Conservation (phyloP, 2,888 invertebrate genomes). For the Drosophila fungiperda region DNA sequence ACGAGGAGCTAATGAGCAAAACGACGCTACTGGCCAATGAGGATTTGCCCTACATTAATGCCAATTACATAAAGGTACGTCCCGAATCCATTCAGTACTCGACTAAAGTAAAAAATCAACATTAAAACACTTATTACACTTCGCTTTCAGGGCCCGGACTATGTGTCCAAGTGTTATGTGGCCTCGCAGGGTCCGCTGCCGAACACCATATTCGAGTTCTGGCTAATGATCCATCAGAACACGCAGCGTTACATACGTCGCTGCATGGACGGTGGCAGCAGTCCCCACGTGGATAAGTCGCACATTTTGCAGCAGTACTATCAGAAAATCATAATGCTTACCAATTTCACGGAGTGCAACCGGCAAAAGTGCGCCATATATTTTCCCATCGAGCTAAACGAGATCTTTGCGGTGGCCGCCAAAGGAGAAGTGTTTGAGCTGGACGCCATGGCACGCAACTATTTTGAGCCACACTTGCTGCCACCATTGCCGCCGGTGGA, state of each 20-base stretch:
- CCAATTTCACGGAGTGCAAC: constrained; percentile 93
- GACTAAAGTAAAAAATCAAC: background rate
- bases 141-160: constrained; percentile 93
- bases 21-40: constrained; percentile 86
- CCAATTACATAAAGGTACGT: constrained; percentile 95
- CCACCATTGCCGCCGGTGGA: constrained; percentile 34
- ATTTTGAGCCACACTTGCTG: constrained; percentile 59
- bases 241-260: constrained; percentile 81
- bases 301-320: constrained; percentile 84
- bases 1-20: constrained; percentile 38
- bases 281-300: constrained; percentile 72
- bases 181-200: constrained; percentile 97
- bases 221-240: constrained; percentile 92
- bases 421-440: constrained; percentile 72
- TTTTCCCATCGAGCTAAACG: constrained; percentile 89
- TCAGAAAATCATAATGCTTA: constrained; percentile 93
- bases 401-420: constrained; percentile 85
- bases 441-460: constrained; percentile 51
- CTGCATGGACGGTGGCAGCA: constrained; percentile 69
- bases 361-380: constrained; percentile 95
- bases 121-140: background rate
- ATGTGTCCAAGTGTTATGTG: constrained; percentile 93
- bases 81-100: background rate
- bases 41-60: constrained; percentile 92
- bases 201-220: constrained; percentile 95